A percentile compares a stretch with the other conserved stretches of the same genome.
These are phyloP conservation scores for Calameuta filiformis DNA, from an alignment of 2,888 invertebrate species.

Conservation along the genomic window DNA sequence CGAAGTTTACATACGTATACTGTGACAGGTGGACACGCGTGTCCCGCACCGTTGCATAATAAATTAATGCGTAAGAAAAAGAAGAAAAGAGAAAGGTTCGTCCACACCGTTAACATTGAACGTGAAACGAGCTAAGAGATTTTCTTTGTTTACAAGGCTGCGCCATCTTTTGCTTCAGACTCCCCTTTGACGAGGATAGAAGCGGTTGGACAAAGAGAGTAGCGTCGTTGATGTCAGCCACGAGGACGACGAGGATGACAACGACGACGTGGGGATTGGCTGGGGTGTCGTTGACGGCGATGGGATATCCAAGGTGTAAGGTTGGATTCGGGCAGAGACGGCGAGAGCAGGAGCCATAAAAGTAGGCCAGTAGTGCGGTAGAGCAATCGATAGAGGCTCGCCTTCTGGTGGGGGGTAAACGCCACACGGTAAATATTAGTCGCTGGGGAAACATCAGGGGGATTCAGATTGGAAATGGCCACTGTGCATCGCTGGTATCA, in stretches of 20 bases:
- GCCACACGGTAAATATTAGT: background rate
- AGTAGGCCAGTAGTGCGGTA: conserved; percentile 64
- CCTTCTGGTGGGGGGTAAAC: conserved; percentile 49
- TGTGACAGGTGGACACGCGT: background rate
- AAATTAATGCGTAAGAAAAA: background rate
- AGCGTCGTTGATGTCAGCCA: background rate
- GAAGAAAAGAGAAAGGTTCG: background rate
- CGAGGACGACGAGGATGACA: background rate
- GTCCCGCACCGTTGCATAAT: background rate
- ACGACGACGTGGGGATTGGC: background rate
- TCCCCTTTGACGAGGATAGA: background rate
- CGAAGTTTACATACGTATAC: background rate
- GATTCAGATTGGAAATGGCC: background rate
- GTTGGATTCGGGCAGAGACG: conserved; percentile 13
- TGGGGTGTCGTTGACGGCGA: background rate
- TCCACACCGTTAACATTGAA: background rate
- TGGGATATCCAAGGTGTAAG: conserved; percentile 7
- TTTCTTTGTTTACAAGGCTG: background rate
- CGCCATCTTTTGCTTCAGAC: background rate
- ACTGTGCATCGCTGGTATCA: too few relatives aligned
- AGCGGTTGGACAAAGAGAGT: background rate
- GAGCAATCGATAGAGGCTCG: conserved; percentile 62
- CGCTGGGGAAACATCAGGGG: background rate
- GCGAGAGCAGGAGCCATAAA: conserved; percentile 48
- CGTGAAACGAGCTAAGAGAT: background rate